Percentiles rank a stretch among this genome's conserved stretches.
phyloP scores from a whole-genome alignment of 2,888 invertebrate species.

The Drosophila neoperkinsi region DNA sequence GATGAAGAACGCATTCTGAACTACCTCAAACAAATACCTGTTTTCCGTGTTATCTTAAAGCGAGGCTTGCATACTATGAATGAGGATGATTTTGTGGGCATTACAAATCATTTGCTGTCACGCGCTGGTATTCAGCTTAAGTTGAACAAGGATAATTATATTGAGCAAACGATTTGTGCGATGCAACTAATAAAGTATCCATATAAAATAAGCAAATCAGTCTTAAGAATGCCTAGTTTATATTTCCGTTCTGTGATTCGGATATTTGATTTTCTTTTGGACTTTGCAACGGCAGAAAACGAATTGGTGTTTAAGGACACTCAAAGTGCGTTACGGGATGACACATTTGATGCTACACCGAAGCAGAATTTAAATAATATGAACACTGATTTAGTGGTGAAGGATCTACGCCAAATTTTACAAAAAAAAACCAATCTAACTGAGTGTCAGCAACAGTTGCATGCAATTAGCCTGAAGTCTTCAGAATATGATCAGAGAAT shows the following conservation, averaged over 20 bases:
- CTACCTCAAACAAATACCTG: slow-evolving; percentile 16
- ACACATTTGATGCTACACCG: too few relatives aligned
- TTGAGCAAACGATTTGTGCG: slow-evolving; percentile 32
- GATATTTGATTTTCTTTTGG: slow-evolving; percentile 54
- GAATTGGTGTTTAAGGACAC: neutral
- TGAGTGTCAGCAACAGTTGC: neutral
- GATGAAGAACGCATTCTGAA: slow-evolving; percentile 17
- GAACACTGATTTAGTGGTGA: neutral
- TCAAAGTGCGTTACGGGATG: neutral
- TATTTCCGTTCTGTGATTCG: slow-evolving; percentile 23
- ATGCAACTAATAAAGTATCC: slow-evolving; percentile 47
- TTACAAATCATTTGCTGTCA: slow-evolving; percentile 41
- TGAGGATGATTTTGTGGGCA: slow-evolving; percentile 47
- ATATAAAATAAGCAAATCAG: slow-evolving; percentile 36
- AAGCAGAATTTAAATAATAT: neutral
- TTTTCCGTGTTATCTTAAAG: slow-evolving; percentile 20
- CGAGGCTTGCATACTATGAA: slow-evolving; percentile 32
- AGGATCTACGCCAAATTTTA: neutral
- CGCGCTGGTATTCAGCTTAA: slow-evolving; percentile 10
- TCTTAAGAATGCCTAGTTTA: slow-evolving; percentile 43
- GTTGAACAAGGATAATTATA: slow-evolving; percentile 33
- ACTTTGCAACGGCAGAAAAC: slow-evolving; percentile 22
- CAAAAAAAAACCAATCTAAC: slow-evolving; percentile 6
- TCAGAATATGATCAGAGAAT: neutral
- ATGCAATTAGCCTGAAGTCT: neutral